phyloP scores from a whole-genome alignment of 30 jellyfish, hydroid and myxozoan species.

The Pelagia noctiluca region DNA sequence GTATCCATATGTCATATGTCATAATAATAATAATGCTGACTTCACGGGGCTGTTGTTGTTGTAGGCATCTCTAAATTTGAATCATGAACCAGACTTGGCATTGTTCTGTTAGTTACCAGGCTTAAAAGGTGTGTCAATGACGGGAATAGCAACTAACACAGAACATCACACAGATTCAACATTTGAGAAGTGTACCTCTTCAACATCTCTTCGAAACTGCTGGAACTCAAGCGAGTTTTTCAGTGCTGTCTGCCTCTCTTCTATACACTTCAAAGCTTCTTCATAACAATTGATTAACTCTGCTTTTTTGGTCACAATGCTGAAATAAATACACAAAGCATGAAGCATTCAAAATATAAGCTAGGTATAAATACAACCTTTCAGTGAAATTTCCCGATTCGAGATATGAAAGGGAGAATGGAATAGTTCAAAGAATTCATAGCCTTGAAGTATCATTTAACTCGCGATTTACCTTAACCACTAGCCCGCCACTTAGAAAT shows the following conservation, averaged over 20 bases:
- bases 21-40: background rate
- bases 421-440: too few relatives aligned
- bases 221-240: slow-evolving; percentile 56
- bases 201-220: slow-evolving; percentile 59
- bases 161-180: background rate
- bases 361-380: background rate
- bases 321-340: background rate
- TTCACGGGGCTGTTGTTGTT: background rate
- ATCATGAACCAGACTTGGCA: background rate
- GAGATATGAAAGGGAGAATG: background rate
- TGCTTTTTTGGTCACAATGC: slow-evolving; percentile 23
- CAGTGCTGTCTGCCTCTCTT: slow-evolving; percentile 22
- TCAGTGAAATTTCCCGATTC: background rate
- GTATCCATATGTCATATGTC: too few relatives aligned
- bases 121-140: too few relatives aligned
- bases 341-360: background rate
- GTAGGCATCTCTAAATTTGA: background rate
- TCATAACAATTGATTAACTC: slow-evolving; percentile 18
- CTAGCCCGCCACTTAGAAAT: too few relatives aligned
- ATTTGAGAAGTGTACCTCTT: slow-evolving; percentile 25
- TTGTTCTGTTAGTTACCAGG: background rate
- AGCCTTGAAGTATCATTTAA: too few relatives aligned
- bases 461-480: too few relatives aligned
- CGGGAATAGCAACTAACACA: too few relatives aligned
- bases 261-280: slow-evolving; percentile 5